Percentiles rank a stretch among this genome's conserved stretches.
Evolutionary conservation across 2,888 invertebrate species (phyloP).

Genomic region (Julus scanicus): DNA sequence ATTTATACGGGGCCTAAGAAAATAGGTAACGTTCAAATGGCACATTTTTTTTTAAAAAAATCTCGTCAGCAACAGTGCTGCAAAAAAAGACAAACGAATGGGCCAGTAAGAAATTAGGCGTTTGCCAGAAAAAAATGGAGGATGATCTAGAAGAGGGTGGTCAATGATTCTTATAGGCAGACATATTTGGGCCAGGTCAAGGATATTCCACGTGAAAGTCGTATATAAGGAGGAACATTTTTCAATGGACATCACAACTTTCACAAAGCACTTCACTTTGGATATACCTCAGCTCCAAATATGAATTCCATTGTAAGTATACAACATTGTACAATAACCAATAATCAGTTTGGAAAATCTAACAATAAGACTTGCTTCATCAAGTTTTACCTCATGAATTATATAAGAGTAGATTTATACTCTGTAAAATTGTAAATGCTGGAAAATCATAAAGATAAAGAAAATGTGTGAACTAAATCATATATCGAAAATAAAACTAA

Average conservation of each 20-base stretch:
- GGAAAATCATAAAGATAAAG: background rate
- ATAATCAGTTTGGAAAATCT: background rate
- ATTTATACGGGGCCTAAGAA: slow-evolving; percentile 13
- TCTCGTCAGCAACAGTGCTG: background rate
- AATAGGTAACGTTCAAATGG: slow-evolving; percentile 31
- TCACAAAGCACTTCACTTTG: background rate
- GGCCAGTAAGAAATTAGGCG: slow-evolving; percentile 38
- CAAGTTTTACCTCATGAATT: background rate
- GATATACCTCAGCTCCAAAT: slow-evolving; percentile 9
- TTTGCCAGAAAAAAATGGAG: slow-evolving; percentile 36
- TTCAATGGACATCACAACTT: slow-evolving; percentile 32
- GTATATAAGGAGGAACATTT: slow-evolving; percentile 5
- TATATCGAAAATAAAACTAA: too few relatives aligned
- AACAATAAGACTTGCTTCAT: background rate
- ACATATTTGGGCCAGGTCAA: slow-evolving; percentile 49
- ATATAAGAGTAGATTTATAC: background rate
- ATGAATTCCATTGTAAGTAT: slow-evolving; percentile 46
- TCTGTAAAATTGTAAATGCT: too few relatives aligned
- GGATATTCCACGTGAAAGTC: slow-evolving; percentile 20
- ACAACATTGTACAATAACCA: background rate
- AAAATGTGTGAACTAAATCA: too few relatives aligned
- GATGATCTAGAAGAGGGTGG: slow-evolving; percentile 34
- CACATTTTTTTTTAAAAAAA: slow-evolving; percentile 4
- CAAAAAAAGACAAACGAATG: slow-evolving; percentile 14
- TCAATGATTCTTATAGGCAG: slow-evolving; percentile 49